phyloP scores from a whole-genome alignment of 2,113 vertebrate species.

The zebrafish (Danio rerio) region GRCz12tu NC_133180.1:17826501-17827000 shows the following conservation, averaged over 20 bases:
- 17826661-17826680: neutral
- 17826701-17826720: slow-evolving; percentile 59
- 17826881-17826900: slow-evolving; percentile 77
- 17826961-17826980: slow-evolving; percentile 82
- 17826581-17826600: neutral
- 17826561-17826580: neutral
- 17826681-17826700: slow-evolving; percentile 50
- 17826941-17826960: slow-evolving; percentile 78
- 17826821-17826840: slow-evolving; percentile 64
- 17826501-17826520: too few species aligned
- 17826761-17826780: slow-evolving; percentile 34
- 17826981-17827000: slow-evolving; percentile 77
- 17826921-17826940: slow-evolving; percentile 74
- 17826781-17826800: slow-evolving; percentile 60
- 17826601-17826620: neutral
- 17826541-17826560: neutral
- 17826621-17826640: slow-evolving; percentile 21
- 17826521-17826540: neutral
- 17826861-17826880: slow-evolving; percentile 76
- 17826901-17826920: slow-evolving; percentile 83
- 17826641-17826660: slow-evolving; percentile 45
- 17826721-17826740: slow-evolving; percentile 67
- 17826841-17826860: slow-evolving; percentile 67
- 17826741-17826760: slow-evolving; percentile 75
- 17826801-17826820: slow-evolving; percentile 71